Evolutionary conservation across 2,797 vertebrate genomes (phyloP).

Genomic region (Halcyon smyrnensis): DNA sequence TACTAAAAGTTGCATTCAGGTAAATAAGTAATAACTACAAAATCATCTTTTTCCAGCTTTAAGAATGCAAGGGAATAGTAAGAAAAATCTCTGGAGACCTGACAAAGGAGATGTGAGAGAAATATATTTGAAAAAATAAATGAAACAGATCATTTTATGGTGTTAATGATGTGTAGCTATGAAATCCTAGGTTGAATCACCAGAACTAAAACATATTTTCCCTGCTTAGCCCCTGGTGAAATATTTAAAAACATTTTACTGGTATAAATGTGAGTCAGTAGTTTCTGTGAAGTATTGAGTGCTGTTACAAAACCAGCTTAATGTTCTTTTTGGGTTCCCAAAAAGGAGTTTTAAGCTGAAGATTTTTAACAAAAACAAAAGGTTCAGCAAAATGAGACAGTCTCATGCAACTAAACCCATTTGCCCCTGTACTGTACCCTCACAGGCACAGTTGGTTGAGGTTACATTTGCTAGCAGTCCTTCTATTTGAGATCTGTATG

Average conservation of each 20-base stretch:
- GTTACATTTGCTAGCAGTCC: background rate
- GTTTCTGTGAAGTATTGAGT: conserved; percentile 20
- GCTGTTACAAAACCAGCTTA: background rate
- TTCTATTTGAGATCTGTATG: background rate
- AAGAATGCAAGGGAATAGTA: background rate
- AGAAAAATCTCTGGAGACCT: conserved; percentile 5
- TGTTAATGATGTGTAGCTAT: conserved; percentile 52
- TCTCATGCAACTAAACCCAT: background rate
- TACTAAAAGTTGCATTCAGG: background rate
- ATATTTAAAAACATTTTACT: conserved; percentile 29
- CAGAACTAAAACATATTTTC: conserved; percentile 36
- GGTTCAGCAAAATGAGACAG: background rate
- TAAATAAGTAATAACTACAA: background rate
- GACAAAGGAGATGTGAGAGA: background rate
- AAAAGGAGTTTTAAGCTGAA: background rate
- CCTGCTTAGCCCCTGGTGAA: conserved; percentile 30
- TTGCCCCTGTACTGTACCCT: background rate
- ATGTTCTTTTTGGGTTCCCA: background rate
- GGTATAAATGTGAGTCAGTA: conserved; percentile 28
- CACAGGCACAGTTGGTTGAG: background rate
- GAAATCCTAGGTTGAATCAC: conserved; percentile 36
- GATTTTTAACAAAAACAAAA: too few relatives aligned
- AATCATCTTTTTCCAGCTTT: background rate
- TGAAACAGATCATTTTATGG: conserved; percentile 50
- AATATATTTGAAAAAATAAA: conserved; percentile 39